Evolutionary conservation across 2,888 invertebrate genomes (phyloP).

Genomic region (Drosophila subquinaria): DNA sequence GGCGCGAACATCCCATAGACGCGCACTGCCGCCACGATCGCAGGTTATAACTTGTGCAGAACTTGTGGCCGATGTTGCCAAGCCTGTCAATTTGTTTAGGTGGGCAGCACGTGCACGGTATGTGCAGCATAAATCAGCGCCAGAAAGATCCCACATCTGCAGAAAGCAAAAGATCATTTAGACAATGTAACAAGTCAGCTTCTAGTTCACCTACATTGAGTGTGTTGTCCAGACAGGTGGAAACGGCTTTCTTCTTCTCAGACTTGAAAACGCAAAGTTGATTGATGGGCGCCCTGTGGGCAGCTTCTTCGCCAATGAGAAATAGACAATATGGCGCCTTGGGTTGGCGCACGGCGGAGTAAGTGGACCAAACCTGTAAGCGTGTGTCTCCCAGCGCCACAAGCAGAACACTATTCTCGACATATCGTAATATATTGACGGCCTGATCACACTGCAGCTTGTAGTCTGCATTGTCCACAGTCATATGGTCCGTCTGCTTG

Average conservation of each 20-base stretch:
- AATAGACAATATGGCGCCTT: slow-evolving; percentile 80
- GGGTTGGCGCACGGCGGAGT: slow-evolving; percentile 74
- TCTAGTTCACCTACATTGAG: slow-evolving; percentile 72
- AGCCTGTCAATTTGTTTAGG: slow-evolving; percentile 56
- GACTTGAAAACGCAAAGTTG: slow-evolving; percentile 76
- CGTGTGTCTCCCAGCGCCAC: slow-evolving; percentile 78
- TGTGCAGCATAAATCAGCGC: slow-evolving; percentile 74
- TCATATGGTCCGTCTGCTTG: slow-evolving; percentile 60
- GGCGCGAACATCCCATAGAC: slow-evolving; percentile 64
- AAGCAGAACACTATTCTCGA: slow-evolving; percentile 79
- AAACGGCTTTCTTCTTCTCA: slow-evolving; percentile 70
- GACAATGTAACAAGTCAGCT: background rate
- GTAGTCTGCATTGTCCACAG: slow-evolving; percentile 68
- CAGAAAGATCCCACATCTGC: slow-evolving; percentile 84
- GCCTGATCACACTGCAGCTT: slow-evolving; percentile 76
- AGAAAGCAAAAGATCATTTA: background rate
- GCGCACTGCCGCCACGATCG: slow-evolving; percentile 65
- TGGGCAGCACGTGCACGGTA: slow-evolving; percentile 54
- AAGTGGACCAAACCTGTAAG: slow-evolving; percentile 84
- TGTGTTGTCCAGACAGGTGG: slow-evolving; percentile 79
- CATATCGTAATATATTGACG: slow-evolving; percentile 80
- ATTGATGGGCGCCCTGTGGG: slow-evolving; percentile 81
- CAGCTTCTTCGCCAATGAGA: slow-evolving; percentile 77
- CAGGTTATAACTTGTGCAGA: slow-evolving; percentile 57
- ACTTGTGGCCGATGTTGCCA: slow-evolving; percentile 43